phyloP scores from a whole-genome alignment of 2,888 invertebrate genomes.

The Epistrophe eligans region DNA sequence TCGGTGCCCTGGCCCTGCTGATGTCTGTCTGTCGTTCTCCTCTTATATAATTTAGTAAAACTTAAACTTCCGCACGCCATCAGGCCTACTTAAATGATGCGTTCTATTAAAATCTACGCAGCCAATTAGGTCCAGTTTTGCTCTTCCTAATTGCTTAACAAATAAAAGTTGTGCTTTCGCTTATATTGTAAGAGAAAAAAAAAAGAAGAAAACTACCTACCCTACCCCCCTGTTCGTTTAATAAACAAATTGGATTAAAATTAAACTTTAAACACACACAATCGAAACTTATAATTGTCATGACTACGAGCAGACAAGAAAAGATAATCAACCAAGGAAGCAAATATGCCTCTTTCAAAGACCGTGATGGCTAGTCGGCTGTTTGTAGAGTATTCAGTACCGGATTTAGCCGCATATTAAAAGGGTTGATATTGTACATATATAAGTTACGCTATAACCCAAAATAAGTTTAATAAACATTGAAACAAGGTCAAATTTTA shows the following conservation, averaged over 20 bases:
- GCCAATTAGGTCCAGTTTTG: slow-evolving; percentile 62
- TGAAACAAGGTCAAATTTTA: no score
- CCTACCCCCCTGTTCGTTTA: not conserved
- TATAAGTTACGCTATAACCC: no score
- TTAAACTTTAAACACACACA: slow-evolving; percentile 46
- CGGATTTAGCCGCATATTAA: no score
- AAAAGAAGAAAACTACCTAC: not conserved
- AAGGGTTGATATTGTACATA: no score
- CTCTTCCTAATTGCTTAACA: slow-evolving; percentile 63
- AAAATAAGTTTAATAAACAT: no score
- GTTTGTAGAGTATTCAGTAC: not conserved
- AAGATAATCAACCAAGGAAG: slow-evolving; percentile 2
- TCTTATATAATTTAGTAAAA: not conserved
- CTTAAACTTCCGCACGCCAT: slow-evolving; percentile 16
- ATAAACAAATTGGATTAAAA: slow-evolving; percentile 64
- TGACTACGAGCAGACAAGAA: slow-evolving; percentile 2
- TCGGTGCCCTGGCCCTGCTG: no score
- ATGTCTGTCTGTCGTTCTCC: not conserved
- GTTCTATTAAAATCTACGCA: slow-evolving; percentile 52
- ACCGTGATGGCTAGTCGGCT: not conserved
- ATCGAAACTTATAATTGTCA: slow-evolving; percentile 44
- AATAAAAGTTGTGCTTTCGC: slow-evolving; percentile 48
- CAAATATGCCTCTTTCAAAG: not conserved
- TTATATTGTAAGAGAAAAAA: not conserved
- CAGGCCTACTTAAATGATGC: slow-evolving; percentile 33